Evolutionary conservation across 2,888 invertebrate species (phyloP).

Genomic region (Willowsia nigromaculata): DNA sequence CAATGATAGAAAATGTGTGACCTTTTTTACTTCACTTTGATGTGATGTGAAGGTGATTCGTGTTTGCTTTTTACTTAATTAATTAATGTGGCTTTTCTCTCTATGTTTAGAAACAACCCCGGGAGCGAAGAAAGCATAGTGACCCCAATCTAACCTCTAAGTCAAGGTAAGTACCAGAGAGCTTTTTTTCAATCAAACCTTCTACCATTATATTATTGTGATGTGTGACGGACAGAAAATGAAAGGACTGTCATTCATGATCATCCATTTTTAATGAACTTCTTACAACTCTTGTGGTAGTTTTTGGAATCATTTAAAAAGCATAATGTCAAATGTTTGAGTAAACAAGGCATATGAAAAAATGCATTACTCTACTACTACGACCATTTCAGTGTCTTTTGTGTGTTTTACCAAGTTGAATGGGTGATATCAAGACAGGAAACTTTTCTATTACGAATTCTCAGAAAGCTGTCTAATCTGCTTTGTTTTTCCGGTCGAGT

Average conservation of each 20-base stretch:
- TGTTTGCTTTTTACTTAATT: background rate
- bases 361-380: no score
- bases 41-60: background rate
- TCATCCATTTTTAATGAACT: slow-evolving; percentile 24
- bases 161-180: slow-evolving; percentile 79
- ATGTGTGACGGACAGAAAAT: background rate
- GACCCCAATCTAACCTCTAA: slow-evolving; percentile 87
- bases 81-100: background rate
- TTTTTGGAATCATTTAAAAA: no score
- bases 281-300: no score
- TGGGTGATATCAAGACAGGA: slow-evolving; percentile 1
- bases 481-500: slow-evolving; percentile 41
- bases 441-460: background rate
- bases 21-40: background rate
- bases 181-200: background rate
- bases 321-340: no score
- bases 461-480: slow-evolving; percentile 16
- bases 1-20: no score
- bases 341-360: no score
- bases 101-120: slow-evolving; percentile 84
- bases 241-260: background rate
- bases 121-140: slow-evolving; percentile 88
- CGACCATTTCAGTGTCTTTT: no score
- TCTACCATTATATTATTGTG: background rate
- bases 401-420: no score